These are phyloP conservation scores for Pogonocichla stellata DNA, from an alignment of 2,113 vertebrate species.

Conservation along the genomic window DNA sequence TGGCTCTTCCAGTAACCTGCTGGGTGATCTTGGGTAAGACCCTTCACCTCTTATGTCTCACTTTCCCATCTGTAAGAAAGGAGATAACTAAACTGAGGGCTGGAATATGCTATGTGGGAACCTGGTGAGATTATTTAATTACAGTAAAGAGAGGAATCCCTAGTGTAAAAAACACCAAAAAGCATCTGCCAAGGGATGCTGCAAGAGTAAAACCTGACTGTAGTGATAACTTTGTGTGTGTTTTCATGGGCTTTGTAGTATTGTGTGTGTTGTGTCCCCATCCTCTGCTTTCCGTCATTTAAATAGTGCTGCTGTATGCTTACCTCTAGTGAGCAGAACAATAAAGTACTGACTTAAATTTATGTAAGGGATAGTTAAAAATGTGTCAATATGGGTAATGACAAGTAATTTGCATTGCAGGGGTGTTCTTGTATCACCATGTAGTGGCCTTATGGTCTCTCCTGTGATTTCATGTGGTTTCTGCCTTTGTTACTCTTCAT, in stretches of 20 bases:
- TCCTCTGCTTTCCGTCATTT: background rate
- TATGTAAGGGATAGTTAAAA: background rate
- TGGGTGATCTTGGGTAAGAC: slow-evolving; percentile 43
- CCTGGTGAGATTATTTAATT: background rate
- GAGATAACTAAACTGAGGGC: slow-evolving; percentile 5
- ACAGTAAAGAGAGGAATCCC: background rate
- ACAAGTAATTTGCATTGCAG: background rate
- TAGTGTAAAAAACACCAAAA: background rate
- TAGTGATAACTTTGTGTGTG: background rate
- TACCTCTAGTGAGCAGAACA: background rate
- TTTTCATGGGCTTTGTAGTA: background rate
- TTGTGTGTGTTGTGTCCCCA: background rate
- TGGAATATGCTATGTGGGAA: background rate
- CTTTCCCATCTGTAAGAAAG: slow-evolving; percentile 37
- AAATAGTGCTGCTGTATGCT: background rate
- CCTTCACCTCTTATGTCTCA: slow-evolving; percentile 44
- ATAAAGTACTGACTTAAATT: background rate
- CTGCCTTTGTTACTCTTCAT: background rate
- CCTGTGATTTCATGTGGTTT: background rate
- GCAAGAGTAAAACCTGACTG: background rate
- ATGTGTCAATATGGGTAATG: background rate
- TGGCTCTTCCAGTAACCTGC: slow-evolving; percentile 54
- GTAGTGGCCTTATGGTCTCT: background rate
- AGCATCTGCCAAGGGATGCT: background rate
- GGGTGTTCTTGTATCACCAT: background rate